Percentiles rank a stretch among this genome's conserved stretches.
Evolutionary conservation across 2,113 vertebrate species (phyloP).

Genomic region (Lipophrys pholis): DNA sequence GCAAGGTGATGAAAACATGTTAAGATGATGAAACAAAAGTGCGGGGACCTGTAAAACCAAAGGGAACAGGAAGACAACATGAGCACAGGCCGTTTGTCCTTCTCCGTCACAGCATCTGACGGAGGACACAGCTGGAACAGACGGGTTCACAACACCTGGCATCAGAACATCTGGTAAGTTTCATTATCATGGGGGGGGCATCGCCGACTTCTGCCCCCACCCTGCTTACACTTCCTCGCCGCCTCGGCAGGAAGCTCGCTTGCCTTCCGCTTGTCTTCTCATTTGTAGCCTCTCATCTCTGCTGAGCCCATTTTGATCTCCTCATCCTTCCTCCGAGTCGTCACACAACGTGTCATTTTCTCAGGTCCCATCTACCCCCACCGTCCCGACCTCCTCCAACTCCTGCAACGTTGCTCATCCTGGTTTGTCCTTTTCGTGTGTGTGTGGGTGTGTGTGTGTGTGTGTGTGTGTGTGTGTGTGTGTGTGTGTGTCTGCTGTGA

Average conservation of each 20-base stretch:
- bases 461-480: constrained; percentile 6
- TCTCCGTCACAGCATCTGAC: constrained; percentile 21
- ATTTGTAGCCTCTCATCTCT: constrained; percentile 30
- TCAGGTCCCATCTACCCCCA: constrained; percentile 12
- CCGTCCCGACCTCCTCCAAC: not conserved
- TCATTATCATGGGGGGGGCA: constrained; percentile 1
- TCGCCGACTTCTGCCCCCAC: not conserved
- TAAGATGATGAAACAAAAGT: not conserved
- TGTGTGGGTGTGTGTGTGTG: constrained; percentile 16
- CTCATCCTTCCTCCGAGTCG: constrained; percentile 10
- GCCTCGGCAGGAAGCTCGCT: constrained; percentile 28
- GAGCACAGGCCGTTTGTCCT: not conserved
- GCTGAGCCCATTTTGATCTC: not conserved
- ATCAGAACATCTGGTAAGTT: constrained; percentile 48
- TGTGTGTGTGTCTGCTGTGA: constrained; percentile 36
- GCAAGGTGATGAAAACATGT: too few relatives aligned
- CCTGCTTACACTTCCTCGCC: constrained; percentile 2
- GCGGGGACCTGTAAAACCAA: not conserved
- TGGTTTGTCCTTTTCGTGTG: constrained; percentile 11
- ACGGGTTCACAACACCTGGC: constrained; percentile 43
- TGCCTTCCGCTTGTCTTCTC: constrained; percentile 26
- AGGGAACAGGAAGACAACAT: not conserved
- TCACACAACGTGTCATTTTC: not conserved
- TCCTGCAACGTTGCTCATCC: not conserved
- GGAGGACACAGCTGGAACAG: constrained; percentile 42